Evolutionary conservation across 2,888 invertebrate genomes (phyloP).

Genomic region (Sceliomorpha sp.): DNA sequence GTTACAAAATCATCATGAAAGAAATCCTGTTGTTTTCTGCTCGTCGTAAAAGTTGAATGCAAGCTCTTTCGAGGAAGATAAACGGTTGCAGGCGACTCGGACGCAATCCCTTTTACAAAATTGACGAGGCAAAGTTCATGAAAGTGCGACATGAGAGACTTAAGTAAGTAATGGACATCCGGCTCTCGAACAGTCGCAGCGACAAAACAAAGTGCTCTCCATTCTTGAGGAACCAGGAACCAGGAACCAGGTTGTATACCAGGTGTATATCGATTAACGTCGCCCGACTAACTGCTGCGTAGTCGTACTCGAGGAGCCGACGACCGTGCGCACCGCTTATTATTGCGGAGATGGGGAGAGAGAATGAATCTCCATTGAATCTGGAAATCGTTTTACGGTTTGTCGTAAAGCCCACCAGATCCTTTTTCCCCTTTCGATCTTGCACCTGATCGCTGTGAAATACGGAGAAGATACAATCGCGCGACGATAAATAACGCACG

Average conservation of each 20-base stretch:
- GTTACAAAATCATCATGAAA: too few species aligned
- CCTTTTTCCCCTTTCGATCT: too few species aligned
- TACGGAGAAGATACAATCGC: too few species aligned
- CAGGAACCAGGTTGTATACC: too few species aligned
- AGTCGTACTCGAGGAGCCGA: background rate
- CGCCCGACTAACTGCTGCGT: background rate
- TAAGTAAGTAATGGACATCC: slow-evolving; percentile 18
- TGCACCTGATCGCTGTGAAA: too few species aligned
- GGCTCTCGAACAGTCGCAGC: slow-evolving; percentile 2
- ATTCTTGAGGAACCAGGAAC: slow-evolving; percentile 9
- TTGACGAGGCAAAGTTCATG: slow-evolving; percentile 6
- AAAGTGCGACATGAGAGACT: slow-evolving; percentile 13
- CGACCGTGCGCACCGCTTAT: background rate
- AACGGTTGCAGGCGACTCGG: background rate
- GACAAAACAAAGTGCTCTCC: slow-evolving; percentile 16
- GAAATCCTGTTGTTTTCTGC: too few species aligned
- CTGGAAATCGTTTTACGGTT: background rate
- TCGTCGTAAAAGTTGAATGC: background rate
- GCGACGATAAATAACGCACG: too few species aligned
- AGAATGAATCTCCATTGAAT: slow-evolving; percentile 4
- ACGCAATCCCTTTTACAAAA: slow-evolving; percentile 1
- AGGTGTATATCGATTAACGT: slow-evolving; percentile 8
- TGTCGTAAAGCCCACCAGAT: too few species aligned
- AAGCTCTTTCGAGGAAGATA: slow-evolving; percentile 1
- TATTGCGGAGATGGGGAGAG: background rate